Evolutionary conservation across 2,113 vertebrate species (phyloP), one percentile per base, ranked within the genome.

Genomic region (Dasyprocta punctata): DNA sequence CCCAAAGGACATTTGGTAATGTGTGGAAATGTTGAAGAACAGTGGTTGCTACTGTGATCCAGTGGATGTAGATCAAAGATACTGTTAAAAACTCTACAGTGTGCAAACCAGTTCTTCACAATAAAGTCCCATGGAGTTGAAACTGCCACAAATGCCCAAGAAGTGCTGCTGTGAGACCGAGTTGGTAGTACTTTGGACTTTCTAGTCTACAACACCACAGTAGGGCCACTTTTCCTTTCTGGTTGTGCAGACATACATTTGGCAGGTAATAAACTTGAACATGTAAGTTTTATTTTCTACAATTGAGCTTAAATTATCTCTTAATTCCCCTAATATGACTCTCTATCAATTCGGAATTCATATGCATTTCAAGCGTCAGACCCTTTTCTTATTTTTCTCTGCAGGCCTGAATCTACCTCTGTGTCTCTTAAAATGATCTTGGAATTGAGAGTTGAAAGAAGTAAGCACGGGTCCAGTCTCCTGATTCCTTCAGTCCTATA

Each of bases 51-150:
- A 13, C 14, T 41, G 75, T 19, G 17, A 47, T 49, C n/a, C 52
- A 24, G 44, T 28, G 36, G n/a, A 13, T 30, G 4, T 75, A 77
- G 20, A 71, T 56, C 61, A 38, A 7, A 4, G 61, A 63, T 81
- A 6, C 26, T 56, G 44, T 44, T 13, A 16, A 58, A 3, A 9
- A 38, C 26, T 8, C 52, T 36, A 1, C 44, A 22, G 30, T 1
- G 0, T 4, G 11, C 1, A 30, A 67, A 24, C 13, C 0, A 0
- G 19, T 24, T 2, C 1, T 20, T n/a, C 1, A 3, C 24, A 28
- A 9, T 16, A 38, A 47, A 87, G 36, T 33, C 33, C n/a, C 8
- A 0, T 13, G 7, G 3, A 7, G 24, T 22, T 19, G 10, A 19
- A n/a, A 38, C 36, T 41, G 3, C 33, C 28, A 5, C 0, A 2